Base-by-base conservation (phyloP, 2,113 vertebrate genomes). In the Tichodroma muraria region DNA sequence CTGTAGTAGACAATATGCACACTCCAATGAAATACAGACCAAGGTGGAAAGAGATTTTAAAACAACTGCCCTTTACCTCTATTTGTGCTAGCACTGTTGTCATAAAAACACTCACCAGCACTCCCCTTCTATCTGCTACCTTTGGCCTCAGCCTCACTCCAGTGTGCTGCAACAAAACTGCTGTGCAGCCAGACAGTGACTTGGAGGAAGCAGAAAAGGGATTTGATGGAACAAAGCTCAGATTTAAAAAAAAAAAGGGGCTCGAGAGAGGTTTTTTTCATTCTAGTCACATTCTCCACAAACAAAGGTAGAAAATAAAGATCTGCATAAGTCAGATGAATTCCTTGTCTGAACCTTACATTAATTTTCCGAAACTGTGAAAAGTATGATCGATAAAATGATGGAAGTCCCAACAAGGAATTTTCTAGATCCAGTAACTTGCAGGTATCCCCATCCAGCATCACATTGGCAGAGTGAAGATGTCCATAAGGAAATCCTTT, bases 351-450 rank as follows among this genome's bases (percentile, higher is more conserved):
- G 71, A 94, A 65, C 96, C 98, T 92, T 97, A 99, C 99, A 30
- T 99, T 99, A 91, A 99, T 99, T 97, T 99, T 99, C 91, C 99
- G 98, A 96, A 99, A 98, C 53, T 99, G 99, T 35, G 98, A 98
- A 79, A 99, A 98, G 65, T 98, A 97, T 0, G 98, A 98, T 53
- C 99, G 97, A 93, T 99, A 99, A 91, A 97, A 98, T 6, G 99
- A 98, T 12, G 99, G 99, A 35, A 99, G 98, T 93, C 99, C 99
- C 94, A 99, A 92, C 31, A 99, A 86, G 50, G 98, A 98, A 88
- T 99, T 99, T 97, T 99, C 99, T 13, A 99, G 95, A 61, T 99
- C 99, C 85, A 98, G 94, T 86, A 99, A 97, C 66, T 98, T 98
- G 97, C 99, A 99, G 4, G 97, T 98, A 60, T 98, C 98, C 5